A percentile compares a stretch with the other conserved stretches of the same genome.
Conservation (phyloP, 1,140 invertebrate genomes). For the Brachionus sp. region DNA sequence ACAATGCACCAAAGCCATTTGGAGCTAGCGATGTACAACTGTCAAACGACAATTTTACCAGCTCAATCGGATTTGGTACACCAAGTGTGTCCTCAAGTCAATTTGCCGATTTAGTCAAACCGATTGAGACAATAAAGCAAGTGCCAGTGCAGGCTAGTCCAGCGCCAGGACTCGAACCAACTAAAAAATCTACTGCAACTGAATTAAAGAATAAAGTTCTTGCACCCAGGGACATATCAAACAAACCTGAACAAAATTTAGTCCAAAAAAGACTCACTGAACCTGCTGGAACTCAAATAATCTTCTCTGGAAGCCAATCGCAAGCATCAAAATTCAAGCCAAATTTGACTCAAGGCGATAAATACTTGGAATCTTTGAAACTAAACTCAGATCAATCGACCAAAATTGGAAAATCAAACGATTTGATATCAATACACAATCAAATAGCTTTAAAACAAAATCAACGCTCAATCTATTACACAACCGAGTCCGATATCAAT, state of each 20-base stretch:
- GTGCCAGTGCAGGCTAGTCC: background rate
- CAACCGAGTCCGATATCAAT: background rate
- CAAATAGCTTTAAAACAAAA: background rate
- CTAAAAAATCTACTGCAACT: background rate
- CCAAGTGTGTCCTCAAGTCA: slow-evolving; percentile 63
- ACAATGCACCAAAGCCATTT: slow-evolving; percentile 47
- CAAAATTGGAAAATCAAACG: background rate
- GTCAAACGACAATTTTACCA: slow-evolving; percentile 11
- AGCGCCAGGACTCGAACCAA: background rate
- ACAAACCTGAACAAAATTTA: background rate
- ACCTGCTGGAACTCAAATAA: slow-evolving; percentile 14
- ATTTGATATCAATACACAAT: background rate
- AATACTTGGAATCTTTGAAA: slow-evolving; percentile 17
- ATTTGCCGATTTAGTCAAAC: slow-evolving; percentile 55
- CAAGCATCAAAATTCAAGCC: slow-evolving; percentile 54
- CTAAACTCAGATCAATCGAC: background rate
- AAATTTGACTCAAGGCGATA: background rate
- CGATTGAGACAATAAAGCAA: background rate
- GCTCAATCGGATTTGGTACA: background rate
- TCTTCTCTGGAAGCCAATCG: slow-evolving; percentile 63
- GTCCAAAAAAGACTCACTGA: background rate
- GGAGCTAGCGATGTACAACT: slow-evolving; percentile 49
- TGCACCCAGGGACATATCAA: background rate
- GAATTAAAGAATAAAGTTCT: slow-evolving; percentile 19
- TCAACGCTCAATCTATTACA: background rate